Base-by-base conservation (phyloP, 2,797 vertebrate genomes). In the Sternarchorhynchus goeldii region DNA sequence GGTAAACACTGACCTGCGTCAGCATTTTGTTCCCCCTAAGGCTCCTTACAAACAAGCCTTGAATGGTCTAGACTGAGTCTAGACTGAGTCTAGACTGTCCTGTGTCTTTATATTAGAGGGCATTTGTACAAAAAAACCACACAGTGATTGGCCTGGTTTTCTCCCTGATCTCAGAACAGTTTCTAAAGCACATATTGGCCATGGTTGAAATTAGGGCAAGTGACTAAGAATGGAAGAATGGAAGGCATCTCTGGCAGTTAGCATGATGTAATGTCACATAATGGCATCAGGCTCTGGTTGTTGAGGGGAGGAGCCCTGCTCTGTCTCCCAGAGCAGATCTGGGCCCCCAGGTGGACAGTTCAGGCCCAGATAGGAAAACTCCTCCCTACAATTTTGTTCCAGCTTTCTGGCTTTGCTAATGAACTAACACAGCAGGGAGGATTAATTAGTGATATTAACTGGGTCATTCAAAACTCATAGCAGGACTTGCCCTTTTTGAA, bases 31-130 rank as follows among this genome's bases (percentile, higher is more conserved):
- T 60, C 55, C 71, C n/a, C 17, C 6, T 20, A 39, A n/a, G 31
- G 36, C 20, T 32, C 45, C 17, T 71, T 63, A 21, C 63, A 21
- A 25, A 57, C n/a, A 32, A 65, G 64, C 78, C 75, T 70, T 80
- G 78, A 77, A 31, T 31, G 21, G 78, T 77, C 81, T 80, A 16
- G 63, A 66, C 41, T 16, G 56, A 39, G 17, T 74, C 59, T 53
- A 73, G 53, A 29, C 50, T 73, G 70, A 73, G 21, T 62, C 21
- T 50, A 60, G 77, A 79, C 65, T 36, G 21, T 41, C 32, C 1
- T 21, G 12, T 5, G 31, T 2, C 57, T 34, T 34, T 14, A 74
- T 18, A 29, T 45, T n/a, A 21, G 32, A 21, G 60, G 50, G 21
- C 12, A 56, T 17, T 16, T 64, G 50, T 55, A 62, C 41, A 21